Conservation (phyloP, 2,888 invertebrate genomes). For the Cepaea hortensis region DNA sequence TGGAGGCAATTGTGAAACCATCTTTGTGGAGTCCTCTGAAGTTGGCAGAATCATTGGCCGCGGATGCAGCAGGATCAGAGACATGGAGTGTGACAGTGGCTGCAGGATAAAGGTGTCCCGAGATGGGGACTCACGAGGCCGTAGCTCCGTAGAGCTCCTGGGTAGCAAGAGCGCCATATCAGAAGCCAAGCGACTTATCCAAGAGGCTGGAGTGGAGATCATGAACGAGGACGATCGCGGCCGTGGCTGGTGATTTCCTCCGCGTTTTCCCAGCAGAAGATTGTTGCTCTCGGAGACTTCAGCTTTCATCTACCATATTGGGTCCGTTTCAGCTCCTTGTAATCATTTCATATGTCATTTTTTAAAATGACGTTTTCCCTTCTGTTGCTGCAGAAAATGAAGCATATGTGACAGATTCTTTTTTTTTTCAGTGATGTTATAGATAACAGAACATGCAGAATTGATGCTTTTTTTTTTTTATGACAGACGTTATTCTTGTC, state of each 20-base stretch:
- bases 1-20: too few relatives aligned
- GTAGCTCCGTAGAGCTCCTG: constrained; percentile 48
- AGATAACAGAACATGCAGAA: too few relatives aligned
- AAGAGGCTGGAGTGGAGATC: constrained; percentile 45
- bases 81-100: constrained; percentile 68
- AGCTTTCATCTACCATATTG: too few relatives aligned
- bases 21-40: too few relatives aligned
- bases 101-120: constrained; percentile 75
- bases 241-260: constrained; percentile 43
- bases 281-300: background rate
- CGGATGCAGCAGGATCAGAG: constrained; percentile 71
- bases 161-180: constrained; percentile 41
- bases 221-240: constrained; percentile 31
- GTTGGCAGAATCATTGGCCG: constrained; percentile 55
- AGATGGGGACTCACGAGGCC: constrained; percentile 44
- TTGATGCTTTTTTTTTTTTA: too few relatives aligned
- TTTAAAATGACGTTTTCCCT: background rate
- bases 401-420: background rate
- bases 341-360: background rate
- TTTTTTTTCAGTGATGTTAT: too few relatives aligned
- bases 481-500: too few relatives aligned
- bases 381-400: background rate
- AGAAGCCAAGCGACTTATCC: constrained; percentile 44
- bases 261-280: background rate
- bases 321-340: background rate